phyloP scores from a whole-genome alignment of 1,140 invertebrate genomes.

The Pachypeltis micranthus region DNA sequence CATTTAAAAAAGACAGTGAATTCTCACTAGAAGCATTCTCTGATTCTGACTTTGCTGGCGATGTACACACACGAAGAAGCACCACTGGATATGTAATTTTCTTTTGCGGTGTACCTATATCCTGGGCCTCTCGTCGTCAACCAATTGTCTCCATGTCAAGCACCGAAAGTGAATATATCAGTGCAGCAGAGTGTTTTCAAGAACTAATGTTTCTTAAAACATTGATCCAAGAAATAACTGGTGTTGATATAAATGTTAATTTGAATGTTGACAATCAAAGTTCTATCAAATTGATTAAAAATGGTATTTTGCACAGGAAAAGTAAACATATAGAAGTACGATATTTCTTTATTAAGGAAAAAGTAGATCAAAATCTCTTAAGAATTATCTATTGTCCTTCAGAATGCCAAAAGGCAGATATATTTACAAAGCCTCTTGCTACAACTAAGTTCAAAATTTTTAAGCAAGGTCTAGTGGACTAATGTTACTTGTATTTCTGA shows the following conservation, averaged over 20 bases:
- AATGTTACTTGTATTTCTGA: no score
- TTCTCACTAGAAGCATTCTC: constrained; percentile 8
- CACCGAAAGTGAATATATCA: constrained; percentile 20
- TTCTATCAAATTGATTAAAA: constrained; percentile 19
- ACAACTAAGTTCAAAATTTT: constrained; percentile 12
- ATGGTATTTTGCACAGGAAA: constrained; percentile 10
- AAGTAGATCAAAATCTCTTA: constrained; percentile 16
- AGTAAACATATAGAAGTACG: constrained; percentile 24
- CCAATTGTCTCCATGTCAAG: constrained; percentile 15
- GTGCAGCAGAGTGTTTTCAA: constrained; percentile 16
- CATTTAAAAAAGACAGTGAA: background rate
- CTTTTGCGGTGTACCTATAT: constrained; percentile 17
- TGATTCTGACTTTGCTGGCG: constrained; percentile 20
- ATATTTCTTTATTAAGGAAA: constrained; percentile 22
- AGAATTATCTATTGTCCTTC: constrained; percentile 17
- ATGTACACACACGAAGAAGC: constrained; percentile 2
- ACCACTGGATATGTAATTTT: constrained; percentile 20
- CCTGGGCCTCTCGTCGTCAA: constrained; percentile 20
- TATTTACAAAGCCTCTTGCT: constrained; percentile 21
- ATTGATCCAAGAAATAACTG: constrained; percentile 19
- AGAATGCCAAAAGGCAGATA: constrained; percentile 17
- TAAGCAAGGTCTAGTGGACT: constrained; percentile 5
- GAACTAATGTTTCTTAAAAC: constrained; percentile 19
- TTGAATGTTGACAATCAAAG: constrained; percentile 26
- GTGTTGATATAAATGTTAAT: constrained; percentile 3